A percentile compares a stretch with the other conserved stretches of the same genome.
These are phyloP conservation scores for Nylanderia fulva DNA, from an alignment of 1,140 invertebrate species.

Conservation along the genomic window DNA sequence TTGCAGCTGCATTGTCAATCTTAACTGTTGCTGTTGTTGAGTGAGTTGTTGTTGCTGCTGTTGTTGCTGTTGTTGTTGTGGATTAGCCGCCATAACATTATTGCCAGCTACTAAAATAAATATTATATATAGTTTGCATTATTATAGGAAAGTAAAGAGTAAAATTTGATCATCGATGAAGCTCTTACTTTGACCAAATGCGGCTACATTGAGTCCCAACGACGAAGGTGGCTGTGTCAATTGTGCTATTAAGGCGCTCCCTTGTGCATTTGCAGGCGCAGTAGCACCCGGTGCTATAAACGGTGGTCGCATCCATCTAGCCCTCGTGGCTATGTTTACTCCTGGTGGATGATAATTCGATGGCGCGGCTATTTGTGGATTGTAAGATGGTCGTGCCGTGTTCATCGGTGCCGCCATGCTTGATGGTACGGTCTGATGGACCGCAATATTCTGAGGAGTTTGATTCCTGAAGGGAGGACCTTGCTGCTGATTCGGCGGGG, in stretches of 20 bases:
- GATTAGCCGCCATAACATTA: constrained; percentile 82
- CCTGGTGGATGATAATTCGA: constrained; percentile 85
- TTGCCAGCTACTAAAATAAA: constrained; percentile 70
- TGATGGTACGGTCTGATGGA: constrained; percentile 79
- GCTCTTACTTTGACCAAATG: constrained; percentile 84
- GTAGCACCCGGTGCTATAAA: constrained; percentile 81
- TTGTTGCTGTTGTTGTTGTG: constrained; percentile 85
- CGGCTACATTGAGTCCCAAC: constrained; percentile 85
- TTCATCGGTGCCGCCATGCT: constrained; percentile 79
- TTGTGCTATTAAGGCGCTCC: constrained; percentile 89
- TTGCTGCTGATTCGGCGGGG: constrained; percentile 79
- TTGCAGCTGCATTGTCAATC: constrained; percentile 83
- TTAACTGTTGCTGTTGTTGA: constrained; percentile 84
- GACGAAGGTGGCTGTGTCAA: constrained; percentile 88
- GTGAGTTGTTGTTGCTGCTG: constrained; percentile 85
- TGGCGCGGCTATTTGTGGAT: constrained; percentile 85
- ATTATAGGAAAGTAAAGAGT: not conserved
- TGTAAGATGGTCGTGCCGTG: constrained; percentile 79
- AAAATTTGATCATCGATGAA: not conserved
- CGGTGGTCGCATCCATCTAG: constrained; percentile 80
- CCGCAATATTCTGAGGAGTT: constrained; percentile 82
- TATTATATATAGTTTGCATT: not conserved
- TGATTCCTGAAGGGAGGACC: constrained; percentile 79
- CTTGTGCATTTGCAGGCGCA: constrained; percentile 81
- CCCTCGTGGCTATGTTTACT: constrained; percentile 77